A percentile compares a stretch with the other conserved stretches of the same genome.
Evolutionary conservation across 2,797 vertebrate genomes (phyloP).

Genomic region (Danio choprae): DNA sequence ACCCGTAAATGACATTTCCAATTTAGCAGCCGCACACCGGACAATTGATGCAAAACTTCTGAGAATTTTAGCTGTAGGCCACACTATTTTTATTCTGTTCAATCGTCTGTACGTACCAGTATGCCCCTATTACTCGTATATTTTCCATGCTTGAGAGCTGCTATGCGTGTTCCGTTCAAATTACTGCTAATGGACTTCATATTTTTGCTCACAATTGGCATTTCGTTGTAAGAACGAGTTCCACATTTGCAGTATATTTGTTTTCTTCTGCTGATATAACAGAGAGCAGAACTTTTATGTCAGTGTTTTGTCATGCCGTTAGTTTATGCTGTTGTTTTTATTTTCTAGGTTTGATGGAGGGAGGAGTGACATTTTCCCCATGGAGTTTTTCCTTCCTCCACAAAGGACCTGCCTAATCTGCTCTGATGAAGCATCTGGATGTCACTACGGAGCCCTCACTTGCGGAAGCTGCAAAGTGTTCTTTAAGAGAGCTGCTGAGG

Average conservation of each 20-base stretch:
- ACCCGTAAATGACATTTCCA: slow-evolving; percentile 18
- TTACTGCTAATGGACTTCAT: slow-evolving; percentile 14
- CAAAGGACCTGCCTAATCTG: slow-evolving; percentile 97
- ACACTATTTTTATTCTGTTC: slow-evolving; percentile 20
- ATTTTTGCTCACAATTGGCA: slow-evolving; percentile 6
- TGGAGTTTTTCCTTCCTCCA: slow-evolving; percentile 97
- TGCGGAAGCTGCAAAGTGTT: slow-evolving; percentile 99
- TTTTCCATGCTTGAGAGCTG: neutral
- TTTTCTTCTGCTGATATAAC: slow-evolving; percentile 56
- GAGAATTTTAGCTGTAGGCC: neutral
- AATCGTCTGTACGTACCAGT: slow-evolving; percentile 1
- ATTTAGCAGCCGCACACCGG: neutral
- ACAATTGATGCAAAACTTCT: slow-evolving; percentile 29
- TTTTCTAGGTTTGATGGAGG: slow-evolving; percentile 82
- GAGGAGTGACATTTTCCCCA: slow-evolving; percentile 89
- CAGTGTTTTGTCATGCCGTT: slow-evolving; percentile 46
- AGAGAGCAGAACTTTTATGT: slow-evolving; percentile 45
- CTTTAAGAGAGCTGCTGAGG: slow-evolving; percentile 98
- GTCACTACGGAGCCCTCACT: slow-evolving; percentile 97
- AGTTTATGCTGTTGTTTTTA: slow-evolving; percentile 46
- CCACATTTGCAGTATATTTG: neutral
- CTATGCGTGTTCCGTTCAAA: neutral
- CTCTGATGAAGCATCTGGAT: slow-evolving; percentile 96
- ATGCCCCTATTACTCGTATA: neutral
- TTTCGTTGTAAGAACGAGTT: neutral